These are phyloP conservation scores for Beris chalybata DNA, from an alignment of 2,888 invertebrate species.

Conservation along the genomic window DNA sequence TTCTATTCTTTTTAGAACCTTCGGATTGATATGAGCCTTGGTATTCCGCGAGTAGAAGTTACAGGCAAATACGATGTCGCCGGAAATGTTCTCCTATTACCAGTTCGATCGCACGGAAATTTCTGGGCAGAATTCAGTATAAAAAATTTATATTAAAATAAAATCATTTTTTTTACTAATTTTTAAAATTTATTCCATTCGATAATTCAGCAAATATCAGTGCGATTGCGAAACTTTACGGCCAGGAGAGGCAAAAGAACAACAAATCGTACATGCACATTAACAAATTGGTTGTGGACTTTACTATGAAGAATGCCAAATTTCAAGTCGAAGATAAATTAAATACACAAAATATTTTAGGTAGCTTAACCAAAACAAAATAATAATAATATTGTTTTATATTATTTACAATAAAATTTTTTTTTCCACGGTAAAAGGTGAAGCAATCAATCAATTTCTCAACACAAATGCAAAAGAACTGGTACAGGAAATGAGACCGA, in stretches of 20 bases:
- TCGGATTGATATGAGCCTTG: constrained; percentile 64
- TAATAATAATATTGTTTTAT: constrained; percentile 16
- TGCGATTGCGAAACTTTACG: constrained; percentile 71
- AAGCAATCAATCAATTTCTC: constrained; percentile 82
- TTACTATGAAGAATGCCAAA: constrained; percentile 68
- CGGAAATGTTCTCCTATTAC: constrained; percentile 76
- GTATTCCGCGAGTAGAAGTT: constrained; percentile 69
- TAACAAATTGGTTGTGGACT: constrained; percentile 69
- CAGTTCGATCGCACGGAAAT: constrained; percentile 76
- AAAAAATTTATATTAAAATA: background rate
- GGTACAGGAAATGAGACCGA: constrained; percentile 80
- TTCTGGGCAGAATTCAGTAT: constrained; percentile 81
- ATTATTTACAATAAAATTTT: constrained; percentile 1
- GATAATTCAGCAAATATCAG: constrained; percentile 65
- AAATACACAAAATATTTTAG: constrained; percentile 75
- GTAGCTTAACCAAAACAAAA: constrained; percentile 53
- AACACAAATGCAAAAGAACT: constrained; percentile 80
- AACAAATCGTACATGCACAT: constrained; percentile 69
- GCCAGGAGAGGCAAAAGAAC: constrained; percentile 65
- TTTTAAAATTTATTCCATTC: background rate
- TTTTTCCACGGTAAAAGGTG: constrained; percentile 57
- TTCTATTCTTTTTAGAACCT: constrained; percentile 65
- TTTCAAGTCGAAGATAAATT: constrained; percentile 73
- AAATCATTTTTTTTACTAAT: constrained; percentile 16
- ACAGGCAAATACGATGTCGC: constrained; percentile 76